phyloP scores from a whole-genome alignment of 2,797 vertebrate genomes.

The Lepilemur ruficaudatus region DNA sequence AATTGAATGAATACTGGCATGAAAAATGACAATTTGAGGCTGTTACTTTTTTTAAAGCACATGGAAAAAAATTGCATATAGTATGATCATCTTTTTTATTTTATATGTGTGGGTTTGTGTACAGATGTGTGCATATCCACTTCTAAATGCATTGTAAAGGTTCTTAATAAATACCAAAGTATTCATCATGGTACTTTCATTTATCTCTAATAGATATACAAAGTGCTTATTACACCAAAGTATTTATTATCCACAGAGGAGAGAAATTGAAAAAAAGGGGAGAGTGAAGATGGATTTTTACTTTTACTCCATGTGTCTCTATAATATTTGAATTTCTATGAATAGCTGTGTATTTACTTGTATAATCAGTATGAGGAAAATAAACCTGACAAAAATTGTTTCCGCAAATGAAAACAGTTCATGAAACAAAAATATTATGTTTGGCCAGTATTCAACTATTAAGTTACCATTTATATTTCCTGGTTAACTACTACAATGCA shows the following conservation, averaged over 20 bases:
- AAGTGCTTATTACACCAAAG: background rate
- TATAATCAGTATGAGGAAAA: background rate
- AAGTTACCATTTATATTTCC: background rate
- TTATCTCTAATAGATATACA: background rate
- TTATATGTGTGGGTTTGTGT: background rate
- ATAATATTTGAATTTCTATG: background rate
- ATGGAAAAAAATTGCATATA: background rate
- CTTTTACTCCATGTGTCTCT: background rate
- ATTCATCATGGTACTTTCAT: background rate
- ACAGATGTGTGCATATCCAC: background rate
- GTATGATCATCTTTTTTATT: background rate
- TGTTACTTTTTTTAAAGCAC: background rate
- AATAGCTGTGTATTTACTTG: background rate
- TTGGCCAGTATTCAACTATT: background rate
- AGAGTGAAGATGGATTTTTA: background rate
- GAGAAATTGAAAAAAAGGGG: background rate
- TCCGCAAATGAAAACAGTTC: background rate
- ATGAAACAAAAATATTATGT: background rate
- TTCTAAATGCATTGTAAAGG: background rate
- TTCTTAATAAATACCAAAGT: background rate
- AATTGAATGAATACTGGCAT: background rate
- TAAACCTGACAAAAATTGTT: background rate
- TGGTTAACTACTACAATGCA: background rate
- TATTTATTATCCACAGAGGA: background rate
- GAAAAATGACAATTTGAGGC: background rate